Evolutionary conservation across 1,140 invertebrate species (phyloP), one percentile per base, ranked within the genome.

Genomic region (Mya arenaria): DNA sequence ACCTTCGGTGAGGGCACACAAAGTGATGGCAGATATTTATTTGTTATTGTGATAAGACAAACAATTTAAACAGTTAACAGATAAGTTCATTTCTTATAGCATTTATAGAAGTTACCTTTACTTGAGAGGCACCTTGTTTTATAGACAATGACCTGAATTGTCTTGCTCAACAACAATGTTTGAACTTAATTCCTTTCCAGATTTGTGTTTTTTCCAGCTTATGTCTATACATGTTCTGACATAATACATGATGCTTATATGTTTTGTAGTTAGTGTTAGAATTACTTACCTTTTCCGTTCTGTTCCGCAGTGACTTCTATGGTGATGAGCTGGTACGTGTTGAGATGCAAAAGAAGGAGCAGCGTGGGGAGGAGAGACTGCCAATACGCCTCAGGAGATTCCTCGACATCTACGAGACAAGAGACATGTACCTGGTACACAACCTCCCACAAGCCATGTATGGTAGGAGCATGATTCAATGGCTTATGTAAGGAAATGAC

Each of bases 271-370:
- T 52, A 19, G n/a, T n/a, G n/a, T n/a, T n/a, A n/a, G n/a, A n/a
- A 0, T 0, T 13, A n/a, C 4, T 63, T n/a, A n/a, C n/a, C n/a
- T n/a, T n/a, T 37, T 30, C 5, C 62, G 19, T 17, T 89, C 87
- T n/a, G n/a, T n/a, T n/a, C n/a, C n/a, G 41, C 73, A 87, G 89
- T 30, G 65, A 87, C 10, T 65, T 86, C 8, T 88, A 84, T 85
- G 87, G 87, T 23, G 62, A 80, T 41, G 74, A 88, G 28, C 48
- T 66, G 8, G 88, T 92, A 13, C 62, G 82, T 3, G 86, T 92
- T 30, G 92, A 93, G 83, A 84, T 66, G 3, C 80, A 74, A 0
- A 93, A 93, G 82, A 93, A 91, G 71, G 92, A 93, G 71, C 78
- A 89, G 56, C 80, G 92, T 17, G 63, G 66, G 34, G 75, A 83